Evolutionary conservation across 2,888 invertebrate genomes (phyloP), one percentile per base, ranked within the genome.

Genomic region (Girardia tigrina): DNA sequence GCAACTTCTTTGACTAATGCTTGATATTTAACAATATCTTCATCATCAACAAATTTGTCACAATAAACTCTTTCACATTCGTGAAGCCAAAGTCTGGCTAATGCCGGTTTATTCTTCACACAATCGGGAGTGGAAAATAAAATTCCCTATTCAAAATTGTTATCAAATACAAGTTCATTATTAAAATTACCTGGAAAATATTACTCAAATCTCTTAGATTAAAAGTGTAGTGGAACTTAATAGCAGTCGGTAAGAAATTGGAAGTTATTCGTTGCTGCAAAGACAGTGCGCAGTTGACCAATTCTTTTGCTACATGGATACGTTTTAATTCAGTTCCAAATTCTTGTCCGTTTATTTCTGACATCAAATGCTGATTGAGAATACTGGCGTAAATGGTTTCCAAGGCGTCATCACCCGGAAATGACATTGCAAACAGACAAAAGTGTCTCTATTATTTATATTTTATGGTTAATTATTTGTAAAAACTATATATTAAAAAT

Each of bases 211-310:
- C 95, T 77, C 95, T 86, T 77, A 95, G 87, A 86, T 95, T 95
- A 84, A 95, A 95, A 80, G 94, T 90, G 81, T 95, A 95, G 84
- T 95, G 95, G 81, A 93, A 95, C 84, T 95, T 95, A 75, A 92
- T 90, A 0, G 94, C 94, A 0, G 94, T 95, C 0, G 95, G 95
- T 77, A 94, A 86, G 84, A 94, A 95, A 28, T 91, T 88, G 83
- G 91, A 90, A 0, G 90, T 88, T 0, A 90, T 89, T 85, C 92
- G 91, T 81, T 90, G 88, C 82, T 95, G 94, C 36, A 95, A 83
- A 23, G 89, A 88, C 76, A 94, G 87, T 0, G 93, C 90, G 1
- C 91, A 91, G 73, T 88, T 86, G 0, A 93, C 91, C 78, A 94
- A 88, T 79, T 89, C 90, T 28, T 88, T 87, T 70, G 89, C 87